These are phyloP conservation scores for Meteorus sp. DNA, from an alignment of 1,140 invertebrate genomes.

Conservation along the genomic window DNA sequence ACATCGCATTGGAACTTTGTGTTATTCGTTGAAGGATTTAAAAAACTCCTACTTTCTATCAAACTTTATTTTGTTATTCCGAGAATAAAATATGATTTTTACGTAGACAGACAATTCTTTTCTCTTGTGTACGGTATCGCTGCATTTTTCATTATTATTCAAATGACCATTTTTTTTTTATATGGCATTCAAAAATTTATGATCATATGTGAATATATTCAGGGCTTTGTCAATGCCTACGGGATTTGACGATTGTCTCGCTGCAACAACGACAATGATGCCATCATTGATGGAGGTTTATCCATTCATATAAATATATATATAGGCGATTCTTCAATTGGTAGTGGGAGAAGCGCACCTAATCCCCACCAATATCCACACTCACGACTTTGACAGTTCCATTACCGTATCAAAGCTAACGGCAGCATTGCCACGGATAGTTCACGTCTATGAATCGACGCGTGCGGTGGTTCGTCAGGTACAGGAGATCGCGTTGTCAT, in stretches of 20 bases:
- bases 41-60: no score
- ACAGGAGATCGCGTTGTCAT: no score
- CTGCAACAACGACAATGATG: no score
- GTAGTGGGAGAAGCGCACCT: conserved; percentile 23
- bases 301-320: background rate
- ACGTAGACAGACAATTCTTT: no score
- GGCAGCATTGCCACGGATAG: conserved; percentile 33
- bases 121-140: no score
- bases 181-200: background rate
- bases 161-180: background rate
- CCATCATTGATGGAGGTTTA: background rate
- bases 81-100: no score
- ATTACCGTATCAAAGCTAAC: conserved; percentile 51
- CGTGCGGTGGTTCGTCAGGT: conserved; percentile 25
- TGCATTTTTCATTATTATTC: background rate
- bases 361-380: conserved; percentile 28
- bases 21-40: no score
- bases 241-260: no score
- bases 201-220: no score
- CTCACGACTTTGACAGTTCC: conserved; percentile 54
- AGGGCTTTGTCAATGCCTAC: background rate
- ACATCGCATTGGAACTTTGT: no score
- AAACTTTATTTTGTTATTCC: no score
- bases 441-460: conserved; percentile 37
- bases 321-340: conserved; percentile 9